Conservation (phyloP, 2,888 invertebrate species). For the Tenthredo mesomela region DNA sequence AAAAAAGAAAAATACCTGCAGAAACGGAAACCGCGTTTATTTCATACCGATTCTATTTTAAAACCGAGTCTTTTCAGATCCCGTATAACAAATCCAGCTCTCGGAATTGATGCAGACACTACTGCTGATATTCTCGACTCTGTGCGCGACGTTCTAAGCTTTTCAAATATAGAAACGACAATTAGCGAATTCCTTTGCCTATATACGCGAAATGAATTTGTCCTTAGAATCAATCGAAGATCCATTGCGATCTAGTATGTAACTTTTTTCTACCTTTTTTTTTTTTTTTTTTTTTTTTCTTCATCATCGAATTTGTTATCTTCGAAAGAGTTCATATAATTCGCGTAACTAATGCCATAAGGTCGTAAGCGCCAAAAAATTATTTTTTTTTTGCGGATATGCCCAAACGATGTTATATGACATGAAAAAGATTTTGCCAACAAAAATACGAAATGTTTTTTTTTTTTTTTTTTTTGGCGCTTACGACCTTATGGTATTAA, state of each 20-base stretch:
- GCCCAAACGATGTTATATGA: no score
- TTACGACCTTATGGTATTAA: no score
- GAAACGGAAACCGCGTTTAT: slow-evolving; percentile 25
- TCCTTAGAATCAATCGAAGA: not conserved
- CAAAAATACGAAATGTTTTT: no score
- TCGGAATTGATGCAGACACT: not conserved
- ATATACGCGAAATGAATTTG: not conserved
- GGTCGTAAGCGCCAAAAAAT: no score
- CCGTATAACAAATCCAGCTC: not conserved
- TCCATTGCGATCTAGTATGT: not conserved
- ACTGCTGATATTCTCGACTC: not conserved
- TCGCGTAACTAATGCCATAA: no score
- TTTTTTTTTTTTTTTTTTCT: not conserved
- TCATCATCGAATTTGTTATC: not conserved
- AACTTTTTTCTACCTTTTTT: not conserved
- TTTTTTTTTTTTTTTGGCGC: no score
- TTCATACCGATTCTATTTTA: not conserved
- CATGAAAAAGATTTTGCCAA: no score
- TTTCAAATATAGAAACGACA: slow-evolving; percentile 28
- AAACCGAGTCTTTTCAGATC: not conserved
- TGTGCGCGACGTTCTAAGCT: not conserved
- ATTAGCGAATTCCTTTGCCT: slow-evolving; percentile 17
- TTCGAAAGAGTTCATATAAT: no score
- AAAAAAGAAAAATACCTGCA: not conserved
- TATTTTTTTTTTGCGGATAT: no score